Conservation (phyloP, 2,113 vertebrate species). For the Notarius quadriscutis region DNA sequence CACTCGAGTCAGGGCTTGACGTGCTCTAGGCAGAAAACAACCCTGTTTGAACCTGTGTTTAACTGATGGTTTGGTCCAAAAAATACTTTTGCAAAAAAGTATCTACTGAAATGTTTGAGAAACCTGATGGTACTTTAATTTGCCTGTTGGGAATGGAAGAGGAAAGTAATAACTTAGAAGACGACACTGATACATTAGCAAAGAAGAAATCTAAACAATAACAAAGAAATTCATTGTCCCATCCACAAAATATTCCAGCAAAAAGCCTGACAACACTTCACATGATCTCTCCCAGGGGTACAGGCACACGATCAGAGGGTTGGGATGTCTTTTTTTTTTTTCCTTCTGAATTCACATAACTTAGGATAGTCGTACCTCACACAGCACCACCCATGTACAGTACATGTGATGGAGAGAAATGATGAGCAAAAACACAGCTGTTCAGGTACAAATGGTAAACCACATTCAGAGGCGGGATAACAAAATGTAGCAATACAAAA, state of each 20-base stretch:
- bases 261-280: conserved; percentile 20
- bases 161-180: conserved; percentile 47
- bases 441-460: conserved; percentile 56
- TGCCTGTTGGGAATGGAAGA: background rate
- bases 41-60: conserved; percentile 47
- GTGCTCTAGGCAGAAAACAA: conserved; percentile 30
- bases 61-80: conserved; percentile 43
- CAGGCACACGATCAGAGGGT: conserved; percentile 11
- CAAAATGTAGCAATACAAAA: conserved; percentile 61
- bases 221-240: conserved; percentile 67
- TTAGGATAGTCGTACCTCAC: conserved; percentile 24
- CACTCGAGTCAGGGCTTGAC: conserved; percentile 17
- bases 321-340: background rate
- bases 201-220: conserved; percentile 59
- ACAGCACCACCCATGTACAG: conserved; percentile 2
- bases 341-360: background rate
- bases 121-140: background rate
- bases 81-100: background rate
- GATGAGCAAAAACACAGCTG: conserved; percentile 34
- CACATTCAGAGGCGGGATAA: conserved; percentile 33
- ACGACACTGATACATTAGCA: conserved; percentile 64
- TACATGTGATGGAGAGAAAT: conserved; percentile 28
- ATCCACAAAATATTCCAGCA: conserved; percentile 12
- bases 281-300: background rate
- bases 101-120: conserved; percentile 8